phyloP scores from a whole-genome alignment of 2,113 vertebrate species.

The Nanorana parkeri region DNA sequence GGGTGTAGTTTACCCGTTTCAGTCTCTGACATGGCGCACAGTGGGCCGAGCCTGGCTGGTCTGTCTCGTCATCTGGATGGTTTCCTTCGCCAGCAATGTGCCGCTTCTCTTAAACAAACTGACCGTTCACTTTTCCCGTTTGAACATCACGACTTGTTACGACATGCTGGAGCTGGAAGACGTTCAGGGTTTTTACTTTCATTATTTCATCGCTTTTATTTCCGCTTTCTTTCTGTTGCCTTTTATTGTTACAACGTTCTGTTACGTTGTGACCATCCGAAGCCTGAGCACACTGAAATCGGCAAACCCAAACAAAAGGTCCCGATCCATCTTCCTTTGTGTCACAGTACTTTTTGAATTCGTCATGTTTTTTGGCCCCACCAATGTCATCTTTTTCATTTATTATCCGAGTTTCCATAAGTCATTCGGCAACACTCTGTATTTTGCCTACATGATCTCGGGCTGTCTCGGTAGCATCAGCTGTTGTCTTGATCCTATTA shows the following conservation, averaged over 20 bases:
- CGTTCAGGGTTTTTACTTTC: slow-evolving; percentile 75
- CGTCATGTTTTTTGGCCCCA: no score
- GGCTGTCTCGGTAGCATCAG: no score
- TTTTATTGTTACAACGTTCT: slow-evolving; percentile 77
- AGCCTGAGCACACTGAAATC: slow-evolving; percentile 77
- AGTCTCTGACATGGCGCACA: slow-evolving; percentile 86
- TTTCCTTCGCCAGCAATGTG: slow-evolving; percentile 77
- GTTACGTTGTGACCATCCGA: slow-evolving; percentile 82
- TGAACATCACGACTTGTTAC: slow-evolving; percentile 90
- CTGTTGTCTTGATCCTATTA: slow-evolving; percentile 86
- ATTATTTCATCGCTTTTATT: slow-evolving; percentile 87
- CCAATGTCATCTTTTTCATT: no score
- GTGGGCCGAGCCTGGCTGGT: slow-evolving; percentile 69
- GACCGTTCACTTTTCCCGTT: slow-evolving; percentile 71
- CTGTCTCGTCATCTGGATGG: slow-evolving; percentile 83
- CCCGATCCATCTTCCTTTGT: slow-evolving; percentile 81
- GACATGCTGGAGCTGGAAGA: slow-evolving; percentile 79
- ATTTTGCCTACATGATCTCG: no score
- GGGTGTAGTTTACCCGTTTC: slow-evolving; percentile 90
- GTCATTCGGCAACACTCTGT: slow-evolving; percentile 63
- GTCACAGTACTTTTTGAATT: slow-evolving; percentile 76
- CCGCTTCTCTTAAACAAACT: slow-evolving; percentile 86
- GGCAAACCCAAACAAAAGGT: slow-evolving; percentile 79
- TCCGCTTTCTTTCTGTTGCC: slow-evolving; percentile 89
- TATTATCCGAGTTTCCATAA: slow-evolving; percentile 80